Evolutionary conservation across 2,797 vertebrate species (phyloP).

Genomic region (Xenentodon cancila): DNA sequence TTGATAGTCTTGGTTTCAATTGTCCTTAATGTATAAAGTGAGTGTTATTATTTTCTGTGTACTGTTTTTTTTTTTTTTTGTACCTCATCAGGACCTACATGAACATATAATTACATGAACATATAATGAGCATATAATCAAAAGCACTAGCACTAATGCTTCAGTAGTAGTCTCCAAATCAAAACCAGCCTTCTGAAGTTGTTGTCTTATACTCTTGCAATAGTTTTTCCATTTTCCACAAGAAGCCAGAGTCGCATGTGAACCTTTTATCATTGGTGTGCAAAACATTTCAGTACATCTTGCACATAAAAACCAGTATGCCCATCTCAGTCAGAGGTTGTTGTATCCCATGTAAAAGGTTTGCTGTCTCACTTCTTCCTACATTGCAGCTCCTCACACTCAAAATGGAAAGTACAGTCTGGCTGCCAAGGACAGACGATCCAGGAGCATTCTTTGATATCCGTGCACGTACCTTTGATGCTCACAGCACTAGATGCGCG

Average conservation of each 20-base stretch:
- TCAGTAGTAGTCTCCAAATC: too few species aligned
- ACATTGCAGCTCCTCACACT: constrained; percentile 46
- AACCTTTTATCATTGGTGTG: not conserved
- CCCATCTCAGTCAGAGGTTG: constrained; percentile 31
- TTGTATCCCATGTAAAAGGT: constrained; percentile 52
- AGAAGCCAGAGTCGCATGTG: too few species aligned
- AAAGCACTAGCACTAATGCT: too few species aligned
- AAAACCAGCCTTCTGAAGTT: too few species aligned
- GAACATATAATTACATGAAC: too few species aligned
- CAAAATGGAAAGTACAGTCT: constrained; percentile 67
- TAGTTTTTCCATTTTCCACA: too few species aligned
- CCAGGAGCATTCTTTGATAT: constrained; percentile 74
- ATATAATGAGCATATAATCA: too few species aligned
- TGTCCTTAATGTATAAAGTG: too few species aligned
- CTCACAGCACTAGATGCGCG: constrained; percentile 64
- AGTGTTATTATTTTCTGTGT: too few species aligned
- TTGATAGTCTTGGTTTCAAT: constrained; percentile 1
- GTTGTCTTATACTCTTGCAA: too few species aligned
- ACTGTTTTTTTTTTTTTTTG: too few species aligned
- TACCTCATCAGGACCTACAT: too few species aligned
- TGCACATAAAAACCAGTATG: constrained; percentile 59
- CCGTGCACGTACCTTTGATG: constrained; percentile 73
- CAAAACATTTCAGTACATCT: constrained; percentile 34
- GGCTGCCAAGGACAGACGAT: constrained; percentile 68
- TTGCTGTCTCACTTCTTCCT: constrained; percentile 58